Evolutionary conservation across 1,140 invertebrate species (phyloP).

Genomic region (Drosophila miranda): DNA sequence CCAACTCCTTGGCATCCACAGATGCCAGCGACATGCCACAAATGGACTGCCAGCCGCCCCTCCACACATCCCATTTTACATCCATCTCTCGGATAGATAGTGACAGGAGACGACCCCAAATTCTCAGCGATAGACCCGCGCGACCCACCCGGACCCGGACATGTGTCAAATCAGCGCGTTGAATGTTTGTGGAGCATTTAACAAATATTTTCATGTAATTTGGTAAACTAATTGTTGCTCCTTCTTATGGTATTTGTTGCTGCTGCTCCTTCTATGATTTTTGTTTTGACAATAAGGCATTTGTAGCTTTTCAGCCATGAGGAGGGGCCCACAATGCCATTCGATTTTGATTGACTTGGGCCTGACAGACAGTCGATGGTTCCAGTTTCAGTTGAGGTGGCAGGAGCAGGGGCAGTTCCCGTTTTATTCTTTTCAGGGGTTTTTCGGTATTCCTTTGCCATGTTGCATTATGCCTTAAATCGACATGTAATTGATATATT

Average conservation of each 20-base stretch:
- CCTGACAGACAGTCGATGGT: slow-evolving; percentile 59
- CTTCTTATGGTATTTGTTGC: background rate
- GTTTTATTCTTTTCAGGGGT: slow-evolving; percentile 38
- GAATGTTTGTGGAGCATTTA: slow-evolving; percentile 76
- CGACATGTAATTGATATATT: slow-evolving; percentile 77
- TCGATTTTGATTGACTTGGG: slow-evolving; percentile 68
- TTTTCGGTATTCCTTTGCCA: slow-evolving; percentile 60
- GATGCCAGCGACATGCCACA: slow-evolving; percentile 73
- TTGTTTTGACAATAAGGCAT: slow-evolving; percentile 81
- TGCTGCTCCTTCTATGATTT: slow-evolving; percentile 33
- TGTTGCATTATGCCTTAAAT: slow-evolving; percentile 63
- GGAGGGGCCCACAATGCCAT: slow-evolving; percentile 14
- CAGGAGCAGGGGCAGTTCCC: too few relatives aligned
- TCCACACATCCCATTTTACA: slow-evolving; percentile 19
- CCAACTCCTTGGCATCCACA: slow-evolving; percentile 19
- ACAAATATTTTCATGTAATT: slow-evolving; percentile 81
- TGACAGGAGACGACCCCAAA: slow-evolving; percentile 33
- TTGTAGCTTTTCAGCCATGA: slow-evolving; percentile 77
- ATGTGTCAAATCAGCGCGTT: slow-evolving; percentile 63
- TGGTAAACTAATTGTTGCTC: slow-evolving; percentile 80
- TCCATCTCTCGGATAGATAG: slow-evolving; percentile 27
- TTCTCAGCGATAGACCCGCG: background rate
- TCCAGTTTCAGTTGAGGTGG: background rate
- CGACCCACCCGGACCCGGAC: slow-evolving; percentile 32
- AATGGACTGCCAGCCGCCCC: slow-evolving; percentile 59